A percentile compares a stretch with the other conserved stretches of the same genome.
Evolutionary conservation across 2,113 vertebrate genomes (phyloP).

Genomic region (Pachypanchax playfairii): DNA sequence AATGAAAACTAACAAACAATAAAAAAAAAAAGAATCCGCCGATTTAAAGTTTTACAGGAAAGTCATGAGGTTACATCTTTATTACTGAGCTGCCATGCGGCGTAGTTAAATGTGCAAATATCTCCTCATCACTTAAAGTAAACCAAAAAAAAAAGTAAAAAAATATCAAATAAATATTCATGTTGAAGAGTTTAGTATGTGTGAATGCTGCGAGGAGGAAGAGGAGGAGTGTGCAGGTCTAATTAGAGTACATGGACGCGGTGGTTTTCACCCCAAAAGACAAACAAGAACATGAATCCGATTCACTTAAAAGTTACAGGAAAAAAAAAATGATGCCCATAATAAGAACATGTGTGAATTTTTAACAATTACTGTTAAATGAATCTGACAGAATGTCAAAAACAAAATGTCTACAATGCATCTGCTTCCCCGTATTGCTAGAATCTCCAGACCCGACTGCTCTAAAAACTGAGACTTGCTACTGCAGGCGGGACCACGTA

Average conservation of each 20-base stretch:
- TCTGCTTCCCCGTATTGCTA: slow-evolving; percentile 35
- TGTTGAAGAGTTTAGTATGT: slow-evolving; percentile 47
- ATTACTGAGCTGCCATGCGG: slow-evolving; percentile 91
- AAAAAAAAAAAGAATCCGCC: slow-evolving; percentile 31
- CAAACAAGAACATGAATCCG: slow-evolving; percentile 10
- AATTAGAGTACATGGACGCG: slow-evolving; percentile 22
- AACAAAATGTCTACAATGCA: neutral
- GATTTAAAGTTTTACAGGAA: slow-evolving; percentile 47
- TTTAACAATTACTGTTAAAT: slow-evolving; percentile 43
- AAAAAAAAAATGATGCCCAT: neutral
- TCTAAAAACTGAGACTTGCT: slow-evolving; percentile 35
- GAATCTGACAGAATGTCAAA: slow-evolving; percentile 8
- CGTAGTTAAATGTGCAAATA: slow-evolving; percentile 95
- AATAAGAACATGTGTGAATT: slow-evolving; percentile 20
- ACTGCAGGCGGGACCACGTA: slow-evolving; percentile 26
- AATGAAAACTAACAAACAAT: neutral
- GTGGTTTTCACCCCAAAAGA: slow-evolving; percentile 22
- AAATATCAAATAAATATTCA: slow-evolving; percentile 74
- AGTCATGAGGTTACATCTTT: slow-evolving; percentile 35
- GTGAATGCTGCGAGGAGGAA: slow-evolving; percentile 21
- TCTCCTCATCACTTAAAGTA: slow-evolving; percentile 65
- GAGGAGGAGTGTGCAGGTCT: neutral
- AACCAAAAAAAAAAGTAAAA: slow-evolving; percentile 64
- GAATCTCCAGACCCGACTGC: neutral
- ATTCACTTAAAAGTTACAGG: too few species aligned